Evolutionary conservation across 2,888 invertebrate genomes (phyloP).

Genomic region (Zele albiditarsus): DNA sequence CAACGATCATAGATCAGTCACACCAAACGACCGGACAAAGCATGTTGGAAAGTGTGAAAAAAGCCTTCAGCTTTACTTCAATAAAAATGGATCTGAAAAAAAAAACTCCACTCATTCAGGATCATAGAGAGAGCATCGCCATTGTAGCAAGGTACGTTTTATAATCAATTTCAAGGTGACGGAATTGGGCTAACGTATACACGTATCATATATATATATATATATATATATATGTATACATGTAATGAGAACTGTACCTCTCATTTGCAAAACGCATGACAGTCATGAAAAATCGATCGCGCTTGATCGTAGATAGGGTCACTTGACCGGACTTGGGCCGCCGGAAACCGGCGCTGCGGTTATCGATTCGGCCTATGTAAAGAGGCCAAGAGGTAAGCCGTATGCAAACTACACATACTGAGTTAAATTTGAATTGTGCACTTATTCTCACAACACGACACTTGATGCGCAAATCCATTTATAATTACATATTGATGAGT

Average conservation of each 20-base stretch:
- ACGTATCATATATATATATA: background rate
- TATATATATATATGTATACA: background rate
- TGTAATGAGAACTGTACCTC: constrained; percentile 8
- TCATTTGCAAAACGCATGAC: constrained; percentile 35
- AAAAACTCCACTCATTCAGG: constrained; percentile 70
- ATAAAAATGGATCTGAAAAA: constrained; percentile 70
- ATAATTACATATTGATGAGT: background rate
- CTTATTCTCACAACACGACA: background rate
- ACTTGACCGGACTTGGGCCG: constrained; percentile 48
- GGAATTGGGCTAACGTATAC: background rate
- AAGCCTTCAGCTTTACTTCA: constrained; percentile 76
- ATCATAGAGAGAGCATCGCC: constrained; percentile 70
- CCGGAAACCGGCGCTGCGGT: constrained; percentile 62
- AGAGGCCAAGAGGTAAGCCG: constrained; percentile 68
- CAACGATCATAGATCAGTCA: constrained; percentile 76
- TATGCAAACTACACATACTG: constrained; percentile 53
- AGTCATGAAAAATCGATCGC: constrained; percentile 24
- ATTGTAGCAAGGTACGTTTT: constrained; percentile 70
- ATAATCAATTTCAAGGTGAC: background rate
- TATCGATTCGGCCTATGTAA: constrained; percentile 64
- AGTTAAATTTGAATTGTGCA: constrained; percentile 6
- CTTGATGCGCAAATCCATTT: constrained; percentile 19
- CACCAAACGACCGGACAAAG: constrained; percentile 74
- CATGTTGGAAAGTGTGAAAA: constrained; percentile 78
- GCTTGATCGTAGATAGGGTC: constrained; percentile 39